Evolutionary conservation across 2,113 vertebrate species (phyloP).

Genomic region (Capricornis sumatraensis): DNA sequence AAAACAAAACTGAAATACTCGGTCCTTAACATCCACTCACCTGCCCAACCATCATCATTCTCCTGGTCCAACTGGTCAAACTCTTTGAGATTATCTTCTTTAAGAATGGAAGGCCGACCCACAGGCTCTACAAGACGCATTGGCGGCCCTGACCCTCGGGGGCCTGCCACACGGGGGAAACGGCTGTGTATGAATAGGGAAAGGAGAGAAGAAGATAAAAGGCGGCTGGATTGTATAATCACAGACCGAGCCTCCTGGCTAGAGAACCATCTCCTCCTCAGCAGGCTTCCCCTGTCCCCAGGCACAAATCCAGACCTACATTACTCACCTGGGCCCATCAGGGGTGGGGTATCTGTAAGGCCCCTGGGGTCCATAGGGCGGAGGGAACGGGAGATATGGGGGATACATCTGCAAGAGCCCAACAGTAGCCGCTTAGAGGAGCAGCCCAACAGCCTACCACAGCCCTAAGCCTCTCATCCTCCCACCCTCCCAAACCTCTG

Average conservation of each 20-base stretch:
- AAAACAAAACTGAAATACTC: neutral
- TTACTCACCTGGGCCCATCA: constrained; percentile 88
- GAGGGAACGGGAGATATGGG: constrained; percentile 92
- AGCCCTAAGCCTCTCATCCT: neutral
- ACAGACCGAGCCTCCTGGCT: neutral
- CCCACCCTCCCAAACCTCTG: neutral
- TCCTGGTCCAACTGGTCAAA: constrained; percentile 94
- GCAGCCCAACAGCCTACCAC: neutral
- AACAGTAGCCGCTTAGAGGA: constrained; percentile 30
- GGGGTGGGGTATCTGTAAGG: constrained; percentile 89
- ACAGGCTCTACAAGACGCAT: constrained; percentile 84
- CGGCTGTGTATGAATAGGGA: constrained; percentile 69
- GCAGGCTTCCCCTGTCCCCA: neutral
- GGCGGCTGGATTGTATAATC: rapidly evolving
- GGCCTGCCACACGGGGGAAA: constrained; percentile 86
- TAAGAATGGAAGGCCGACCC: constrained; percentile 92
- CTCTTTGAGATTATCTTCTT: constrained; percentile 95
- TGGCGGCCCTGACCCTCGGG: constrained; percentile 82
- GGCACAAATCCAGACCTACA: neutral
- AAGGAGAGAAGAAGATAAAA: neutral
- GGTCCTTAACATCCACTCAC: constrained; percentile 70
- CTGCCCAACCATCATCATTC: constrained; percentile 94
- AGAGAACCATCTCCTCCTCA: neutral
- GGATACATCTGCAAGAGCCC: constrained; percentile 88
- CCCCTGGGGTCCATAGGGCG: constrained; percentile 91